phyloP scores from a whole-genome alignment of 2,797 vertebrate genomes.

The Trachops cirrhosus region DNA sequence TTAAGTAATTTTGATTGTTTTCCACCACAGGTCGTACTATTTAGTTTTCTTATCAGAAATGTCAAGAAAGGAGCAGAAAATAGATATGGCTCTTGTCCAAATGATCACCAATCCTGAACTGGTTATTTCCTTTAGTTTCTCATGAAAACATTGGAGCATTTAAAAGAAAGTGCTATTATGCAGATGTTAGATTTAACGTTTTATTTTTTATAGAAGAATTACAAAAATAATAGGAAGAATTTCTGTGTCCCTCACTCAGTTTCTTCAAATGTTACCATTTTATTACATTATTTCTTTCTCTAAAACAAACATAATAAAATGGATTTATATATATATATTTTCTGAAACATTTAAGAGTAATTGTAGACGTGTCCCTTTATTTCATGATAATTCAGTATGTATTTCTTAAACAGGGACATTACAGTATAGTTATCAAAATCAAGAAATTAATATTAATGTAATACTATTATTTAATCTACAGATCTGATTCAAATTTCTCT shows the following conservation, averaged over 20 bases:
- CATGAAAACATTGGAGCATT: slow-evolving; percentile 5
- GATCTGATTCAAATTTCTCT: slow-evolving; percentile 9
- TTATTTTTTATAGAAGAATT: slow-evolving; percentile 33
- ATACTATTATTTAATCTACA: slow-evolving; percentile 15
- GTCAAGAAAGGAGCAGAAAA: slow-evolving; percentile 9
- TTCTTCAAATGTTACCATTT: slow-evolving; percentile 24
- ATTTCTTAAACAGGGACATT: slow-evolving; percentile 40
- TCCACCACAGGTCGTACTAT: not conserved
- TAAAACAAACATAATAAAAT: slow-evolving; percentile 36
- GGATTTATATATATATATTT: not conserved
- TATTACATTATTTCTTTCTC: slow-evolving; percentile 15
- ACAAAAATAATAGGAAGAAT: not conserved
- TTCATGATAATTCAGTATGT: slow-evolving; percentile 25
- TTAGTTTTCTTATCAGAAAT: slow-evolving; percentile 50
- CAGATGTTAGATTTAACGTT: slow-evolving; percentile 28
- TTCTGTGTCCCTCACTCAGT: no score
- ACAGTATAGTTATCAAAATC: slow-evolving; percentile 45
- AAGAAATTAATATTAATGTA: slow-evolving; percentile 33
- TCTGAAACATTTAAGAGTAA: slow-evolving; percentile 7
- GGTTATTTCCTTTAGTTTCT: slow-evolving; percentile 41
- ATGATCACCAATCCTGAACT: slow-evolving; percentile 36
- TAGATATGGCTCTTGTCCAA: not conserved
- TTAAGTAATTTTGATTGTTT: slow-evolving; percentile 43
- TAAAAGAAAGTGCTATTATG: slow-evolving; percentile 26
- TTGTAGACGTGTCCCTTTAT: slow-evolving; percentile 16